A percentile compares a stretch with the other conserved stretches of the same genome.
Evolutionary conservation across 2,113 vertebrate species (phyloP).

Genomic region (Paramormyrops kingsleyae): DNA sequence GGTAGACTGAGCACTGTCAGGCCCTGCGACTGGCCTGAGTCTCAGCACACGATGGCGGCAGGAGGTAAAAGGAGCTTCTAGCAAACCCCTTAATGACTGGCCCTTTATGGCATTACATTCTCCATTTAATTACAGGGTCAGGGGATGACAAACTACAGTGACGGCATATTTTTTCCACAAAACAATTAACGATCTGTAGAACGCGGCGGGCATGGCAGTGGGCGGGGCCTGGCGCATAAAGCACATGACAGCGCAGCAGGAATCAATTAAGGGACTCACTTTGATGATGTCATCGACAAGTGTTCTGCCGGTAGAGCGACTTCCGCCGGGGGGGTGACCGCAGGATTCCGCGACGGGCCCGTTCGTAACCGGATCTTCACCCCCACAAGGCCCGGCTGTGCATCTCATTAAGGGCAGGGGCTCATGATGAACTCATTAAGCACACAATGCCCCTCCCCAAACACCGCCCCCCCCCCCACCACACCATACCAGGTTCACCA

Average conservation of each 20-base stretch:
- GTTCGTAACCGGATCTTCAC: not conserved
- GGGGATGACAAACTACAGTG: conserved; percentile 8
- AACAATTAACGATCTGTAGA: conserved; percentile 19
- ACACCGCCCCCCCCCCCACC: not conserved
- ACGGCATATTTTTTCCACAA: conserved; percentile 15
- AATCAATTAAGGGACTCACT: conserved; percentile 64
- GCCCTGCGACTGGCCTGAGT: not conserved
- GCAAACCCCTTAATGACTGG: conserved; percentile 5
- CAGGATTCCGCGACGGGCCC: not conserved
- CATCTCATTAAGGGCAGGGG: not conserved
- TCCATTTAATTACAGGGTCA: conserved; percentile 21
- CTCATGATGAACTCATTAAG: not conserved
- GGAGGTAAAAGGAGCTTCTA: not conserved
- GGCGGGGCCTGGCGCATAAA: not conserved
- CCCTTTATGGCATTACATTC: conserved; percentile 15
- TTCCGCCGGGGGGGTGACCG: conserved; percentile 48
- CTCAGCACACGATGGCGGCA: not conserved
- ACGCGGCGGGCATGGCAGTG: not conserved
- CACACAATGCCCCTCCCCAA: not conserved
- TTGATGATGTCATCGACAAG: conserved; percentile 70
- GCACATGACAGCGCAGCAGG: conserved; percentile 46
- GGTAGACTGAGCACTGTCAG: not conserved
- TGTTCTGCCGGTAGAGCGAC: conserved; percentile 52
- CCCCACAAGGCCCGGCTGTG: not conserved
- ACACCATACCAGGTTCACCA: not conserved